phyloP scores from a whole-genome alignment of 1,140 invertebrate species.

The Drosophila pruinosa region DNA sequence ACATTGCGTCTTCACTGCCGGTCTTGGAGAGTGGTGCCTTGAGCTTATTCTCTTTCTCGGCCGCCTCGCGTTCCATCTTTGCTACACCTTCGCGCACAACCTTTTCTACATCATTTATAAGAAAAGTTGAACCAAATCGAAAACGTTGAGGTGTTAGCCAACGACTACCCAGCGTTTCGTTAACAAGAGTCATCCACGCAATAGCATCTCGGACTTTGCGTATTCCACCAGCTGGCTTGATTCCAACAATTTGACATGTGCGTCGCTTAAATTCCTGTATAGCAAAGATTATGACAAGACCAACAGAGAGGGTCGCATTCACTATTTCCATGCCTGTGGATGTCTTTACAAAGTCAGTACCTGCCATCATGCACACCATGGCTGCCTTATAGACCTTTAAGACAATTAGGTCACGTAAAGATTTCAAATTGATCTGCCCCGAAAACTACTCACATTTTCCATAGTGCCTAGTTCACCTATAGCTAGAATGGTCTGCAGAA shows the following conservation, averaged over 20 bases:
- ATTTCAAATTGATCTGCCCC: background rate
- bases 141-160: conserved; percentile 94
- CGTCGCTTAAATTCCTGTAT: conserved; percentile 91
- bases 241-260: conserved; percentile 92
- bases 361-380: conserved; percentile 96
- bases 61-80: conserved; percentile 47
- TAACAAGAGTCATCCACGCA: conserved; percentile 93
- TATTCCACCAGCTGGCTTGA: conserved; percentile 99
- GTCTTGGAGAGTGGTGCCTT: background rate
- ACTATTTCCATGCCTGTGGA: conserved; percentile 98
- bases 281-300: conserved; percentile 96
- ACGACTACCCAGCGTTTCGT: conserved; percentile 92
- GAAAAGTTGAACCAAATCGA: conserved; percentile 95
- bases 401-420: background rate
- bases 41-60: background rate
- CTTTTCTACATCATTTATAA: conserved; percentile 89
- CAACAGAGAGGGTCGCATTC: conserved; percentile 96
- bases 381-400: conserved; percentile 90
- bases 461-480: conserved; percentile 95
- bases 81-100: conserved; percentile 59
- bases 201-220: conserved; percentile 92
- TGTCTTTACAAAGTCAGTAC: conserved; percentile 99
- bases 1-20: conserved; percentile 7
- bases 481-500: conserved; percentile 97
- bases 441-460: conserved; percentile 86